Conservation (phyloP, 2,888 invertebrate species). For the Eristalis tenax region DNA sequence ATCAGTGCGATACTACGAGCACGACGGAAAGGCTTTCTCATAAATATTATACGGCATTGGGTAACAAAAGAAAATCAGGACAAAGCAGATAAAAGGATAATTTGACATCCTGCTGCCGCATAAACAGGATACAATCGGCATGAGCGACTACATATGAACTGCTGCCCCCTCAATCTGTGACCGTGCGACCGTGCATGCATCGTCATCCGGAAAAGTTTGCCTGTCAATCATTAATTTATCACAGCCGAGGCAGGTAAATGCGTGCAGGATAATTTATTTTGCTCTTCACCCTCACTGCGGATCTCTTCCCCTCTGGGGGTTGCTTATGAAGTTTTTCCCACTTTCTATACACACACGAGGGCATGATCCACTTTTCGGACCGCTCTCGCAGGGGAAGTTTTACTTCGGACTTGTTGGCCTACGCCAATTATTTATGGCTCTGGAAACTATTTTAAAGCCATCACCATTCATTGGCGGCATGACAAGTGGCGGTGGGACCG, state of each 20-base stretch:
- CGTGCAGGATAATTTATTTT: conserved; percentile 16
- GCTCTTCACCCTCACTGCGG: background rate
- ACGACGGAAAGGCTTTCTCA: conserved; percentile 18
- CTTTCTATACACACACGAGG: too few relatives aligned
- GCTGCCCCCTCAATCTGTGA: background rate
- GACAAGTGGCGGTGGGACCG: background rate
- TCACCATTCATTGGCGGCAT: background rate
- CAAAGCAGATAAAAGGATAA: conserved; percentile 45
- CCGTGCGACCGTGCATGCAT: background rate
- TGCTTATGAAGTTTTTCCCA: too few relatives aligned
- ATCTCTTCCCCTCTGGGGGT: background rate
- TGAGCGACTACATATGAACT: conserved; percentile 5
- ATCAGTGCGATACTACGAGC: background rate
- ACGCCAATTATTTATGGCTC: background rate
- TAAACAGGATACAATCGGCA: conserved; percentile 9
- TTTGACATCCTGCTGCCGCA: conserved; percentile 38
- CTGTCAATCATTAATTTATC: conserved; percentile 42
- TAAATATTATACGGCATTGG: conserved; percentile 24
- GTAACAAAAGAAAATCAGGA: conserved; percentile 31
- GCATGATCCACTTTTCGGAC: too few relatives aligned
- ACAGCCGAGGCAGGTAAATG: conserved; percentile 20
- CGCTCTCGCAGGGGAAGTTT: too few relatives aligned
- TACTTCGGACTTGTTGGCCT: background rate
- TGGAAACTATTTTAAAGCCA: background rate
- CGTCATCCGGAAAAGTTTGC: conserved; percentile 22